These are phyloP conservation scores for Halotydeus destructor DNA, from an alignment of 1,140 invertebrate species.

Conservation along the genomic window DNA sequence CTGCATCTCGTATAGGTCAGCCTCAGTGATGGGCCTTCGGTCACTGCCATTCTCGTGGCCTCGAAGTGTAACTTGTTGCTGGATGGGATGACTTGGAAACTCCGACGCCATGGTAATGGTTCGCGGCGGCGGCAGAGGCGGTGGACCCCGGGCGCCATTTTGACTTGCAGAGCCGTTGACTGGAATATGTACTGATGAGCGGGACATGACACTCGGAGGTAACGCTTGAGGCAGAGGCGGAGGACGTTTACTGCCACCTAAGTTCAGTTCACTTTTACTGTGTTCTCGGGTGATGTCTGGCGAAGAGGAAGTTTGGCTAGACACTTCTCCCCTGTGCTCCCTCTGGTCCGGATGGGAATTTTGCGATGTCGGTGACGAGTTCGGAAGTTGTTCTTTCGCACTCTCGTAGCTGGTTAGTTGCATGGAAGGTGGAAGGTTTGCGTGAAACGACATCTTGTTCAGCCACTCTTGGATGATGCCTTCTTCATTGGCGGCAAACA, in stretches of 20 bases:
- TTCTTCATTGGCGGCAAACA: constrained; percentile 51
- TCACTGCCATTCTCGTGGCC: neutral
- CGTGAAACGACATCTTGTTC: constrained; percentile 78
- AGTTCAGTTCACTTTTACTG: neutral
- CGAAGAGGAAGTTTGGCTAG: constrained; percentile 3
- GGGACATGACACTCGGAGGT: no score
- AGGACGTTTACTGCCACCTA: no score
- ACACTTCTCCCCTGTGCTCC: neutral
- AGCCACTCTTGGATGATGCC: constrained; percentile 77
- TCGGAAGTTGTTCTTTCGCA: constrained; percentile 8
- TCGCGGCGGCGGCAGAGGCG: neutral
- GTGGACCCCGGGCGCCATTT: neutral
- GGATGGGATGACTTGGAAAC: no score
- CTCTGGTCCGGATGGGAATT: neutral
- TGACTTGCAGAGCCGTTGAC: neutral
- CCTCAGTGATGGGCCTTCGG: neutral
- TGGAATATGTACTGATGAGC: neutral
- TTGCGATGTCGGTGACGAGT: neutral
- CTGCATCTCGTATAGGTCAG: neutral
- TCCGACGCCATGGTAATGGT: neutral
- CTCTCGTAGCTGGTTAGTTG: constrained; percentile 52
- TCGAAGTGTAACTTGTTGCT: no score
- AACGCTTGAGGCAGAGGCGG: no score
- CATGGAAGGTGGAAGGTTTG: constrained; percentile 63
- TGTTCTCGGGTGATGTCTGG: constrained; percentile 1